These are phyloP conservation scores for Manis pentadactyla DNA, from an alignment of 2,797 vertebrate genomes.

Conservation along the genomic window DNA sequence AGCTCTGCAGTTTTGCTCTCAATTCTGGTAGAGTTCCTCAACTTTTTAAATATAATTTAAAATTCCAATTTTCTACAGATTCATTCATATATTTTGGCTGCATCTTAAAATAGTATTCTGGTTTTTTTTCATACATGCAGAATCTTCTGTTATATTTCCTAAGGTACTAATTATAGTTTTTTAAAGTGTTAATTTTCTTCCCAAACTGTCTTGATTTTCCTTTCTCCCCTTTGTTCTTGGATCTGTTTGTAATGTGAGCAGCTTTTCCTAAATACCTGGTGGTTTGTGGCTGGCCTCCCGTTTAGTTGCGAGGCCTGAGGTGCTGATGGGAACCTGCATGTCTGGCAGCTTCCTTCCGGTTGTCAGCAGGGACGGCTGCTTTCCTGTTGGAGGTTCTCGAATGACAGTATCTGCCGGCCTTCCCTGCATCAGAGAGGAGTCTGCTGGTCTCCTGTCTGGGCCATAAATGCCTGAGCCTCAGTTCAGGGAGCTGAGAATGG, in stretches of 20 bases:
- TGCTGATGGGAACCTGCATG: too few relatives aligned
- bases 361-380: not conserved
- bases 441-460: not conserved
- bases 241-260: not conserved
- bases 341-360: not conserved
- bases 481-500: not conserved
- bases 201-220: not conserved
- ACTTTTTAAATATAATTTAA: not conserved
- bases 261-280: not conserved
- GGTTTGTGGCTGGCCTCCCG: not conserved
- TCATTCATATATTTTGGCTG: not conserved
- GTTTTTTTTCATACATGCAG: not conserved
- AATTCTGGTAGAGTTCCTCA: not conserved
- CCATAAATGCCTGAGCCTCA: not conserved
- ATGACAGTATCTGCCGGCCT: not conserved
- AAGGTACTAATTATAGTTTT: not conserved
- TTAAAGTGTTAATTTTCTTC: not conserved
- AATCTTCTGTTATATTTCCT: conserved; percentile 7
- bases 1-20: not conserved
- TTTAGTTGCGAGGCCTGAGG: not conserved
- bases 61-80: not conserved
- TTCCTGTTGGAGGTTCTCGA: not conserved
- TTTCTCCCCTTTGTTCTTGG: conserved; percentile 4
- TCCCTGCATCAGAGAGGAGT: not conserved
- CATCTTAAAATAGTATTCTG: not conserved